phyloP scores from a whole-genome alignment of 2,797 vertebrate genomes.

The Tauraco hartlaubi region DNA sequence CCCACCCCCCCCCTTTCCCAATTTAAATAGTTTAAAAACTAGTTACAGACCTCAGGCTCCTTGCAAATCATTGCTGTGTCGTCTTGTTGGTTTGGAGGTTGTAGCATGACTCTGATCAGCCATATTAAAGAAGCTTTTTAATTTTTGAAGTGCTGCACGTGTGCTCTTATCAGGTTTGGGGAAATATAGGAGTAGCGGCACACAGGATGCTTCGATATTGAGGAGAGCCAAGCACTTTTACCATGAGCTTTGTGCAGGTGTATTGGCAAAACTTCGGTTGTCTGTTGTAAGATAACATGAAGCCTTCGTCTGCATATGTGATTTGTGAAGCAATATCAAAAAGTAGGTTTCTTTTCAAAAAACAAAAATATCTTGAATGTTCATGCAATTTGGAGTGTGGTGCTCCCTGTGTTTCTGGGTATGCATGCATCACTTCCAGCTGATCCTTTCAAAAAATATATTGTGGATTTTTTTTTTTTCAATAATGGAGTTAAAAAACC shows the following conservation, averaged over 20 bases:
- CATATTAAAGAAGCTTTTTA: not conserved
- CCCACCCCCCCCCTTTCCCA: rapidly evolving
- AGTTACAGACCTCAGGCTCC: not conserved
- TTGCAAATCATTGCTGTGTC: not conserved
- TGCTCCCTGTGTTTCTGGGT: not conserved
- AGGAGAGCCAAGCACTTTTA: not conserved
- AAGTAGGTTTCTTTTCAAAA: not conserved
- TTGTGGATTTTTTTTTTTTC: not conserved
- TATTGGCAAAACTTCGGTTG: not conserved
- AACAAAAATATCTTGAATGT: not conserved
- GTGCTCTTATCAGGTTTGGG: not conserved
- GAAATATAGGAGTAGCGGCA: not conserved
- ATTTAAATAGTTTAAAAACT: not conserved
- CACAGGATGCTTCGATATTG: not conserved
- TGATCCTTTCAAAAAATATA: not conserved
- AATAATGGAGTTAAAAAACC: not conserved
- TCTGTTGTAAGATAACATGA: not conserved
- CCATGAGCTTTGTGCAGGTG: not conserved
- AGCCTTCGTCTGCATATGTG: not conserved
- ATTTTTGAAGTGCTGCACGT: not conserved
- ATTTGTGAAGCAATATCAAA: not conserved
- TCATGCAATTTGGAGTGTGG: not conserved
- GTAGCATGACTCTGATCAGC: not conserved
- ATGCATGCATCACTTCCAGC: not conserved
- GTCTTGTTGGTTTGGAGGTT: not conserved